Percentiles rank a stretch among this genome's conserved stretches.
These are phyloP conservation scores for Oostethus manadensis DNA, from an alignment of 2,113 vertebrate species.

Conservation along the genomic window DNA sequence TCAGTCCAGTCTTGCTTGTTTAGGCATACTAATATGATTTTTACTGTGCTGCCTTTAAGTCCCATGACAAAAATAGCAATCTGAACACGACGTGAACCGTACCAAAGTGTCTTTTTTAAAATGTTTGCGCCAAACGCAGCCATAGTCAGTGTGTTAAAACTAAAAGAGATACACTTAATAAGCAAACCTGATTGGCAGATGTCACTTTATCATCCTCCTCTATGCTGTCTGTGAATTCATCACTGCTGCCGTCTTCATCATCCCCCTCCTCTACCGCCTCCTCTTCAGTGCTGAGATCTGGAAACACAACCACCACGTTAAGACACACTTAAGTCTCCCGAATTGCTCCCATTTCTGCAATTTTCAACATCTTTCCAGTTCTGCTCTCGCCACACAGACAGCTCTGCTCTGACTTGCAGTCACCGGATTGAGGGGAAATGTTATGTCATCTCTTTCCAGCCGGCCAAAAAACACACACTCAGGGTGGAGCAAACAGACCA, in stretches of 20 bases:
- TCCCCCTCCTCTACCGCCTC: conserved; percentile 62
- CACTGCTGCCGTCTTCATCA: conserved; percentile 61
- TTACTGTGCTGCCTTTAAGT: too few species aligned
- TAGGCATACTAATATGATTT: too few species aligned
- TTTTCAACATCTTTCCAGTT: conserved; percentile 1
- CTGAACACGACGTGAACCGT: too few species aligned
- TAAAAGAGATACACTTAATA: background rate
- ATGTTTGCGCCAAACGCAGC: too few species aligned
- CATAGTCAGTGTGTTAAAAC: background rate
- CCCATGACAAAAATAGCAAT: too few species aligned
- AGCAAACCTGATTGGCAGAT: conserved; percentile 65
- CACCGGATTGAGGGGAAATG: conserved; percentile 53
- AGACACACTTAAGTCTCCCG: background rate
- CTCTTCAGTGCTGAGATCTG: conserved; percentile 75
- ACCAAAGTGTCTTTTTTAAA: too few species aligned
- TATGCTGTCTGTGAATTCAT: conserved; percentile 77
- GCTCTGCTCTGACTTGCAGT: conserved; percentile 40
- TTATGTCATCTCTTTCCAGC: conserved; percentile 49
- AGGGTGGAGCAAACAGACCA: conserved; percentile 2
- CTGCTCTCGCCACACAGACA: conserved; percentile 14
- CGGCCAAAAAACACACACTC: conserved; percentile 38
- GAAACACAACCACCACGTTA: conserved; percentile 45
- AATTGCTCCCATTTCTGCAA: background rate
- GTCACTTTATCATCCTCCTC: conserved; percentile 75
- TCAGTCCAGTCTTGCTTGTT: too few species aligned